Evolutionary conservation across 1,140 invertebrate genomes (phyloP).

Genomic region (Melitaea cinxia): DNA sequence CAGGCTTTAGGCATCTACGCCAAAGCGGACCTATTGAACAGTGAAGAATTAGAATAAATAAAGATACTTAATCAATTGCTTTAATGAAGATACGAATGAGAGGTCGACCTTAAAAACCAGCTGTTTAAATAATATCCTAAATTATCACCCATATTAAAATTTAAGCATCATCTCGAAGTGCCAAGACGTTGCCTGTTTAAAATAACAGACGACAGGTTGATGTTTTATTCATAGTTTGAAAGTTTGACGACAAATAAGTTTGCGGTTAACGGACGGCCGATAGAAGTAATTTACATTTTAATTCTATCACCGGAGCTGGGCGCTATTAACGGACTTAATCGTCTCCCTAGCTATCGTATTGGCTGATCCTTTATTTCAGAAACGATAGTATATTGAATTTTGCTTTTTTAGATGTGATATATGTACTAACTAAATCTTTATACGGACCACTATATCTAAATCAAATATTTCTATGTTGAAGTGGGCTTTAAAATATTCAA

Average conservation of each 20-base stretch:
- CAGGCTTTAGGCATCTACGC: no score
- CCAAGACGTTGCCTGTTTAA: conserved; percentile 55
- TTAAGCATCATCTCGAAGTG: conserved; percentile 50
- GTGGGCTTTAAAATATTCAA: no score
- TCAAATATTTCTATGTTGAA: no score
- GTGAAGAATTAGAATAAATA: no score
- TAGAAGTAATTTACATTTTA: conserved; percentile 33
- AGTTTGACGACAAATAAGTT: conserved; percentile 28
- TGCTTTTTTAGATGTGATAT: no score
- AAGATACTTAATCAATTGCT: no score
- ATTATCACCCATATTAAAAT: no score
- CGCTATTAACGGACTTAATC: conserved; percentile 42
- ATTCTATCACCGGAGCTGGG: conserved; percentile 24
- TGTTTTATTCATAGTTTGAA: conserved; percentile 31
- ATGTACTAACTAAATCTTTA: no score
- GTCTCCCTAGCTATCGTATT: conserved; percentile 2
- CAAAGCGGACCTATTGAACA: no score
- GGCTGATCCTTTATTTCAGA: not conserved
- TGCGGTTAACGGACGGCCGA: conserved; percentile 22
- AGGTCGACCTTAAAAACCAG: no score
- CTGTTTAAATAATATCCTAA: no score
- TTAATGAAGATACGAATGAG: not conserved
- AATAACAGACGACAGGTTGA: conserved; percentile 43
- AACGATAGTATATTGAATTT: not conserved
- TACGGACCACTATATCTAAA: no score